Evolutionary conservation across 2,113 vertebrate genomes (phyloP), one percentile per base, ranked within the genome.

Genomic region (Tauraco erythrolophus): DNA sequence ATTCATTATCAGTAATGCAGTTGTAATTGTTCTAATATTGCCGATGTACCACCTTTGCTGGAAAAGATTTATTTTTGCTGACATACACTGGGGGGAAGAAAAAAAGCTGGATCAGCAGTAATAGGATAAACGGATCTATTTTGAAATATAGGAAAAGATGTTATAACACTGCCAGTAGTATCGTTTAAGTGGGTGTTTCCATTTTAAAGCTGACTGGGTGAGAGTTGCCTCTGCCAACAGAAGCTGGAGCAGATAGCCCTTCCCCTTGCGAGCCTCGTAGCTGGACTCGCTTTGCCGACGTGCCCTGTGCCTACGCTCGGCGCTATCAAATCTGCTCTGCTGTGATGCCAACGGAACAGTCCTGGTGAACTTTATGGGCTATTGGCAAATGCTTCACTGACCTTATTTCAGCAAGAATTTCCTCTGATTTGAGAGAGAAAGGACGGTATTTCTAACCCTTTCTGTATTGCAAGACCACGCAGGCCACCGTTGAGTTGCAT

Each of bases 241-340:
- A 84, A 69, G 53, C 41, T 53, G 0, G 5, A 81, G 56, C 50
- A 66, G 37, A 31, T 19, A 84, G 62, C 61, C 48, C 78, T 64
- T 48, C 31, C 28, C 22, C n/a, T 27, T 11, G 21, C 0, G 0
- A 72, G 65, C 21, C 45, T 72, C 0, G 0, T 17, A 13, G n/a
- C 33, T 69, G 81, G 45, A 9, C 22, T 70, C 11, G 21, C 30
- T 64, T 70, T 82, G 24, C 70, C 13, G 0, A 6, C 19, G 48
- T 24, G 30, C 19, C 45, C 28, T 9, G 45, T 37, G n/a, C 72
- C 19, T 43, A 25, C 64, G 45, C 7, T 30, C 69, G 51, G 13
- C 27, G 0, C 0, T 14, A 7, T 11, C 66, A 6, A 53, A 60
- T n/a, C 14, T 18, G 14, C 14, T n/a, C 19, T 61, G 33, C 31